Conservation (phyloP, 2,797 vertebrate species). For the Taenioides sp. region DNA sequence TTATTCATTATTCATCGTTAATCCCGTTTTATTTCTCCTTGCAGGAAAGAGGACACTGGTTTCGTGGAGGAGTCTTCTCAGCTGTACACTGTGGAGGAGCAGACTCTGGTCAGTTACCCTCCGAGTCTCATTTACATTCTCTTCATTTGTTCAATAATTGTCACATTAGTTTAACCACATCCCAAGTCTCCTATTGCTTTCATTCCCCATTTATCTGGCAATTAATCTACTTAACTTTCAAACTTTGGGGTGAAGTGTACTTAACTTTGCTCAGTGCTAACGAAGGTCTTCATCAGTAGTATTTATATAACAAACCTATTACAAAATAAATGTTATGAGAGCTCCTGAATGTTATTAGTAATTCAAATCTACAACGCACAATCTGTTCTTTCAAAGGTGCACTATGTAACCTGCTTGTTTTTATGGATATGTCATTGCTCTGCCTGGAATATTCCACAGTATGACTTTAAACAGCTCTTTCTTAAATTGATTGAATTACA, state of each 20-base stretch:
- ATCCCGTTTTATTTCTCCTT: constrained; percentile 21
- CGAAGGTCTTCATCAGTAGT: neutral
- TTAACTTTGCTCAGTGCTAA: constrained; percentile 10
- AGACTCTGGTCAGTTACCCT: constrained; percentile 70
- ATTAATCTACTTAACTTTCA: constrained; percentile 28
- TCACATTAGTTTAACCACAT: constrained; percentile 15
- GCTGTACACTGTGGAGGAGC: constrained; percentile 70
- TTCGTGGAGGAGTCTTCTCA: constrained; percentile 79
- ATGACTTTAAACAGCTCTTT: no score
- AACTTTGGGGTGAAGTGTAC: constrained; percentile 11
- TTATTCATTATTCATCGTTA: neutral
- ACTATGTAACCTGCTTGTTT: no score
- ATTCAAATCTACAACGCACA: no score
- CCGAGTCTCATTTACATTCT: constrained; percentile 3
- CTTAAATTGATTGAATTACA: no score
- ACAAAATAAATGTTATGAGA: no score
- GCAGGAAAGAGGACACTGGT: constrained; percentile 81
- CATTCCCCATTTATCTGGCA: neutral
- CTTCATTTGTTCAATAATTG: constrained; percentile 8
- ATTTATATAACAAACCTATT: no score
- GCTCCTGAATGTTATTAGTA: no score
- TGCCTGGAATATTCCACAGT: no score
- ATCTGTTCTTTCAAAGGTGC: no score
- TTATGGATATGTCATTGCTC: no score
- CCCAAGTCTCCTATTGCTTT: neutral